A percentile compares a stretch with the other conserved stretches of the same genome.
phyloP scores from a whole-genome alignment of 2,113 vertebrate genomes.

The Zosterops lateralis region DNA sequence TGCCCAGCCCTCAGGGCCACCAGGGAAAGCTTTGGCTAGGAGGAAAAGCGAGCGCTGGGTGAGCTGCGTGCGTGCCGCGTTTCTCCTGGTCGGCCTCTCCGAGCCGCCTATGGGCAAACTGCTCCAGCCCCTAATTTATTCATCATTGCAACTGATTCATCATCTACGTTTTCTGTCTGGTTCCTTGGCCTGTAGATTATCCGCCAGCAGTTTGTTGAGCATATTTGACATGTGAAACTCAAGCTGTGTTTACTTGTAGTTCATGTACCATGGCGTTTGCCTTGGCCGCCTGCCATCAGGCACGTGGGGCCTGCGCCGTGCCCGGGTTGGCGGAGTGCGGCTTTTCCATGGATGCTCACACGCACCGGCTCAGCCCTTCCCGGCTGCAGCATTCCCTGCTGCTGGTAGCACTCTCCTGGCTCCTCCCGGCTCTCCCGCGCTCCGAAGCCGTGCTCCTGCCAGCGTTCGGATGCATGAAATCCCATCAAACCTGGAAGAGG shows the following conservation, averaged over 20 bases:
- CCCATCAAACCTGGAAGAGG: neutral
- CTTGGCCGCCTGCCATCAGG: constrained; percentile 57
- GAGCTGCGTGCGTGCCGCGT: neutral
- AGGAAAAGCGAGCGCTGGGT: neutral
- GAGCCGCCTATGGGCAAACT: neutral
- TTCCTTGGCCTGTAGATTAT: constrained; percentile 67
- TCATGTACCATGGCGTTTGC: constrained; percentile 69
- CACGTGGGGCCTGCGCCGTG: constrained; percentile 42
- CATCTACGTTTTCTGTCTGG: constrained; percentile 57
- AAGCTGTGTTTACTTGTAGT: constrained; percentile 71
- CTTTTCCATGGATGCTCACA: constrained; percentile 30
- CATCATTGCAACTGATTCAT: constrained; percentile 63
- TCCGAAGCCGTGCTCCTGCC: neutral
- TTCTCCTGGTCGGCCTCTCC: neutral
- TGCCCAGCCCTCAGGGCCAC: neutral
- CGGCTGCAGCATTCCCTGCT: neutral
- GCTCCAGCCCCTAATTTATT: constrained; percentile 53
- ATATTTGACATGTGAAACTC: constrained; percentile 72
- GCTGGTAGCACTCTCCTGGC: neutral
- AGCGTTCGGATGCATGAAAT: neutral
- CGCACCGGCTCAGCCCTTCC: neutral
- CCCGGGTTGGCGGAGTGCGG: constrained; percentile 27
- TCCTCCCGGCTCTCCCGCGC: neutral
- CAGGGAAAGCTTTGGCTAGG: neutral
- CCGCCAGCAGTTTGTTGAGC: constrained; percentile 68